Evolutionary conservation across 2,888 invertebrate species (phyloP).

Genomic region (Apodemia mormo): DNA sequence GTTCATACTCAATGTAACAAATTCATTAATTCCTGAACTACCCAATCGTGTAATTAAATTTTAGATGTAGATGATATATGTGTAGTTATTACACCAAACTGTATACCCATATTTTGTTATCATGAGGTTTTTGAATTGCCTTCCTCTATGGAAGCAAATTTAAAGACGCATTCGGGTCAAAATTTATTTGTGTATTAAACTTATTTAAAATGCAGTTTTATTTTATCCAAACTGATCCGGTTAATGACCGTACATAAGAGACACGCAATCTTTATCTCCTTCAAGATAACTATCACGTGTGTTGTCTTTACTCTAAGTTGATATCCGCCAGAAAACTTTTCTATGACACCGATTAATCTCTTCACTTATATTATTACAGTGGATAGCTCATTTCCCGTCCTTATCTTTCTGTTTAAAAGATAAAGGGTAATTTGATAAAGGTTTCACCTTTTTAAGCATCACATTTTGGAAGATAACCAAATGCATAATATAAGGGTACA

Average conservation of each 20-base stretch:
- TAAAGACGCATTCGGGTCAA: no score
- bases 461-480: not conserved
- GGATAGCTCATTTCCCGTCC: not conserved
- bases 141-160: no score
- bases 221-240: not conserved
- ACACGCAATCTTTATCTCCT: not conserved
- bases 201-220: not conserved
- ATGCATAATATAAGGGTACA: not conserved
- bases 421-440: not conserved
- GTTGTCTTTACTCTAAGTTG: not conserved
- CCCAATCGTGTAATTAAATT: no score
- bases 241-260: not conserved
- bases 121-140: no score
- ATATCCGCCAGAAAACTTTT: not conserved
- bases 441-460: not conserved
- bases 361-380: not conserved
- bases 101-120: no score
- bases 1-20: no score
- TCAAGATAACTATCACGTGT: not conserved
- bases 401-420: not conserved
- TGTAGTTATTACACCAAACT: no score
- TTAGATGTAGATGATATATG: no score
- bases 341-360: slow-evolving; percentile 8
- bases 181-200: not conserved
- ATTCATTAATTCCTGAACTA: no score